These are phyloP conservation scores for Bombus sibiricus DNA, from an alignment of 1,140 invertebrate genomes.

Conservation along the genomic window DNA sequence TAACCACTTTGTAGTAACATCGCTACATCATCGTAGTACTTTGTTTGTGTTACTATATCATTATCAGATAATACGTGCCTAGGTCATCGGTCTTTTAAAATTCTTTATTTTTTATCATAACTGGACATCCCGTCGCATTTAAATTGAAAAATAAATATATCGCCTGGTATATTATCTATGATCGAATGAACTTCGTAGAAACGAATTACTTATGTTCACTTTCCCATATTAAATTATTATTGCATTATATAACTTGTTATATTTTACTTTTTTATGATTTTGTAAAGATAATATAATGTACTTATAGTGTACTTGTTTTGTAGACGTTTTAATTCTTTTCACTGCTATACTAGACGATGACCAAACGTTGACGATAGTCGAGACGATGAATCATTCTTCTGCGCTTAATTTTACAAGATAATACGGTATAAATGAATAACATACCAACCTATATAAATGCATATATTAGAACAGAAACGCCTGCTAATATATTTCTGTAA, in stretches of 20 bases:
- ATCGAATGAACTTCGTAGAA: not conserved
- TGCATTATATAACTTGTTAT: not conserved
- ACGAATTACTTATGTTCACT: not conserved
- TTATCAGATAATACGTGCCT: slow-evolving; percentile 37
- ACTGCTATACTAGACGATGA: no score
- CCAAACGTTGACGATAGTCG: not conserved
- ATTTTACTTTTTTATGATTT: not conserved
- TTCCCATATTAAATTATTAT: not conserved
- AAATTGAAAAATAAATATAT: not conserved
- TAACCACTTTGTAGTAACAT: slow-evolving; percentile 6
- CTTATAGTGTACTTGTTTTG: not conserved
- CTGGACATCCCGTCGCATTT: not conserved
- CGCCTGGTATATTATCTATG: no score
- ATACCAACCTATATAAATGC: not conserved
- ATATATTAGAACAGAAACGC: not conserved
- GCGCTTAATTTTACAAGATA: not conserved
- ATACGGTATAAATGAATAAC: not conserved
- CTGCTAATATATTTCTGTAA: not conserved
- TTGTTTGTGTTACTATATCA: slow-evolving; percentile 37
- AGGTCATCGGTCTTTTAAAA: slow-evolving; percentile 1
- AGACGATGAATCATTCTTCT: not conserved
- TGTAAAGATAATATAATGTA: not conserved
- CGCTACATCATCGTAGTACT: slow-evolving; percentile 22
- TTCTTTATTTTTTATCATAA: not conserved
- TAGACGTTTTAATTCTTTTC: not conserved